Evolutionary conservation across 2,888 invertebrate species (phyloP).

Genomic region (Ectropis crepuscularia): DNA sequence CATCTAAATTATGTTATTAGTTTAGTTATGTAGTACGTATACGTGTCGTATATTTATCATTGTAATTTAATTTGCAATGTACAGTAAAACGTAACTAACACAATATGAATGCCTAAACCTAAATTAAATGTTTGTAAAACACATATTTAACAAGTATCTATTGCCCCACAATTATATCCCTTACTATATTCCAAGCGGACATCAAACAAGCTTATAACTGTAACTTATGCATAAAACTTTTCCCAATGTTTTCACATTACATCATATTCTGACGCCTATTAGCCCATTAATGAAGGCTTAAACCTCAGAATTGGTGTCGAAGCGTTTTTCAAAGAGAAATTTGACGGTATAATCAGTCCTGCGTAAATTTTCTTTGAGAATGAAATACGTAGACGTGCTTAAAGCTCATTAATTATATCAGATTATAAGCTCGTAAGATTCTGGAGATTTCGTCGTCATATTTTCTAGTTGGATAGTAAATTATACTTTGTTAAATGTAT

Average conservation of each 20-base stretch:
- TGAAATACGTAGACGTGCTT: constrained; percentile 16
- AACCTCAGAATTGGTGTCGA: constrained; percentile 12
- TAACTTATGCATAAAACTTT: constrained; percentile 1
- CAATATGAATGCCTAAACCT: too few species aligned
- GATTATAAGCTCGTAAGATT: constrained; percentile 9
- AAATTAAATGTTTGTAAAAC: too few species aligned
- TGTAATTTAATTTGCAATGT: too few species aligned
- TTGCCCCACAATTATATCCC: not conserved
- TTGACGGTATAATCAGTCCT: constrained; percentile 16
- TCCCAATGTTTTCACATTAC: constrained; percentile 13
- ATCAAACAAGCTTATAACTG: not conserved
- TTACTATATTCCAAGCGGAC: not conserved
- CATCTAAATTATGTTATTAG: too few species aligned
- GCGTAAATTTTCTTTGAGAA: constrained; percentile 21
- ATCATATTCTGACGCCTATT: constrained; percentile 7
- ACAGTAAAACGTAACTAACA: too few species aligned
- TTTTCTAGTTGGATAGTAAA: constrained; percentile 3
- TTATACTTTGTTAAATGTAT: not conserved
- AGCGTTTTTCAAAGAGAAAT: constrained; percentile 22
- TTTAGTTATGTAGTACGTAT: too few species aligned
- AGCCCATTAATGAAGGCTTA: constrained; percentile 9
- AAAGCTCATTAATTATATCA: constrained; percentile 19
- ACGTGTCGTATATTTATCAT: too few species aligned
- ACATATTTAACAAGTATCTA: too few species aligned
- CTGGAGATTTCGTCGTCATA: constrained; percentile 8